A percentile compares a stretch with the other conserved stretches of the same genome.
Conservation (phyloP, 2,888 invertebrate genomes). For the Bruchidius siliquastri region DNA sequence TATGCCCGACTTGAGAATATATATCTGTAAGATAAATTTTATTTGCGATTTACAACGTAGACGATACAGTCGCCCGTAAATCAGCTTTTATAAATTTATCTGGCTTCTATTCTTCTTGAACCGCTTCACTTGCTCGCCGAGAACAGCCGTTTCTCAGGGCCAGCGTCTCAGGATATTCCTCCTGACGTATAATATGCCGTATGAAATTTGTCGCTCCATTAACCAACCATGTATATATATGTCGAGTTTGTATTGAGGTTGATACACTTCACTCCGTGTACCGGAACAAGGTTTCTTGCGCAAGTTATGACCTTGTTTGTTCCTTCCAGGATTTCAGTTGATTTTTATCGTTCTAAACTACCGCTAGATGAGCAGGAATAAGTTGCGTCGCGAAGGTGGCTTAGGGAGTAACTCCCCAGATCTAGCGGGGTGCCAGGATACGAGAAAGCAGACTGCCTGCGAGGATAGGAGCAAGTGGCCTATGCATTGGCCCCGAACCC, state of each 20-base stretch:
- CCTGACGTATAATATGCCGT: constrained; percentile 45
- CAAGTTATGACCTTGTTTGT: not conserved
- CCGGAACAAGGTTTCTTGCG: not conserved
- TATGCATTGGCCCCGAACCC: too few species aligned
- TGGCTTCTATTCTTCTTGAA: constrained; percentile 45
- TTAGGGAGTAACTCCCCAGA: too few species aligned
- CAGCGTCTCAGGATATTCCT: constrained; percentile 39
- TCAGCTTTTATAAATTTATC: constrained; percentile 47
- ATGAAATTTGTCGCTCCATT: constrained; percentile 49
- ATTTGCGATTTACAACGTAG: constrained; percentile 42
- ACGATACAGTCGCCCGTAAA: constrained; percentile 42
- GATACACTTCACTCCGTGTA: constrained; percentile 17
- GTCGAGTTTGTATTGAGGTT: constrained; percentile 32
- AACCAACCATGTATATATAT: constrained; percentile 43
- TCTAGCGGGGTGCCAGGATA: too few species aligned
- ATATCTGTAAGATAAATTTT: constrained; percentile 38
- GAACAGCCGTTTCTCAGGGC: constrained; percentile 36
- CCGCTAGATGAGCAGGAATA: not conserved
- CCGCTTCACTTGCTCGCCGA: constrained; percentile 45
- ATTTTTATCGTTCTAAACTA: not conserved
- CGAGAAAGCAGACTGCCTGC: too few species aligned
- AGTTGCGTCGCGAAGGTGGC: too few species aligned
- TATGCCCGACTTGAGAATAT: constrained; percentile 24
- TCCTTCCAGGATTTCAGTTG: not conserved
- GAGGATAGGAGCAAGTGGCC: too few species aligned